A percentile compares a stretch with the other conserved stretches of the same genome.
Conservation (phyloP, 1,140 invertebrate species). For the Bombus haemorrhoidalis region DNA sequence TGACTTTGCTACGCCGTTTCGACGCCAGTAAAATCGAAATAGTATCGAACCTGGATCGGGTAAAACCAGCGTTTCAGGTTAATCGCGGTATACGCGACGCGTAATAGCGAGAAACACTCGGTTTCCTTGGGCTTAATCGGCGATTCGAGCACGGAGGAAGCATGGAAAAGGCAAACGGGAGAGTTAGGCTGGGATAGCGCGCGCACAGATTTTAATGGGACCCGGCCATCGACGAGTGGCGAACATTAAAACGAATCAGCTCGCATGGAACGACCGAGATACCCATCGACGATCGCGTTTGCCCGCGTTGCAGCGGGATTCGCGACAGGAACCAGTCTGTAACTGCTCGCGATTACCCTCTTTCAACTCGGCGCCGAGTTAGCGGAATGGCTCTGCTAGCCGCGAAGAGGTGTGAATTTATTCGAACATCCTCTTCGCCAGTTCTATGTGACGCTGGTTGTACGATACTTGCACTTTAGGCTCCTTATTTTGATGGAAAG, state of each 20-base stretch:
- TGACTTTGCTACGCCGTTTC: background rate
- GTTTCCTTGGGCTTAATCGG: slow-evolving; percentile 50
- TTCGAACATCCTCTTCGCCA: background rate
- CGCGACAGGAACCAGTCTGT: slow-evolving; percentile 27
- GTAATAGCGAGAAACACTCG: background rate
- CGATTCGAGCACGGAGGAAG: slow-evolving; percentile 17
- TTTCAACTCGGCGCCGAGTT: slow-evolving; percentile 29
- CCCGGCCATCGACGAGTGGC: slow-evolving; percentile 44
- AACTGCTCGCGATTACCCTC: slow-evolving; percentile 36
- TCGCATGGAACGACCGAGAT: slow-evolving; percentile 44
- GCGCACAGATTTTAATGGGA: slow-evolving; percentile 53
- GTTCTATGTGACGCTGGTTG: background rate
- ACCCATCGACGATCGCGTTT: slow-evolving; percentile 48
- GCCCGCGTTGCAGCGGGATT: background rate
- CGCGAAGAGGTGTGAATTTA: slow-evolving; percentile 12
- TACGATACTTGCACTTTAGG: background rate
- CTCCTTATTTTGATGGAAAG: background rate
- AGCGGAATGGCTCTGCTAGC: background rate
- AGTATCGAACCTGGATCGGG: background rate
- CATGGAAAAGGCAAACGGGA: slow-evolving; percentile 40
- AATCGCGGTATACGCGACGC: slow-evolving; percentile 44
- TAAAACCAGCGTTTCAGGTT: slow-evolving; percentile 20
- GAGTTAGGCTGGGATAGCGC: too few species aligned
- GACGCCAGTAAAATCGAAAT: background rate
- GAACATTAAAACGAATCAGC: slow-evolving; percentile 63